These are phyloP conservation scores for Acholoe squamosa DNA, from an alignment of 2,888 invertebrate species.

Conservation along the genomic window DNA sequence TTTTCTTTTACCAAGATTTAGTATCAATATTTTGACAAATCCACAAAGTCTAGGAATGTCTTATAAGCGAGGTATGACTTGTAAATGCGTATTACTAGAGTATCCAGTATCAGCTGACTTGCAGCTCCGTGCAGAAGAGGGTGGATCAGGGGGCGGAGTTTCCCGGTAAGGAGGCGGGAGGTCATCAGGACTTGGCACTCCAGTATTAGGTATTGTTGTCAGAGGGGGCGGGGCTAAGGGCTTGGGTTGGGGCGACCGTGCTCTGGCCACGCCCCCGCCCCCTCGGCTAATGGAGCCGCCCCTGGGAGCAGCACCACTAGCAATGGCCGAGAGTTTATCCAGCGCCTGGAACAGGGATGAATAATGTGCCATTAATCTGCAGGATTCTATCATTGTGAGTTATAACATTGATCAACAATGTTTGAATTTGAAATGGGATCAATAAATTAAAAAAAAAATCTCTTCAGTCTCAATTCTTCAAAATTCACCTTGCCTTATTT, in stretches of 20 bases:
- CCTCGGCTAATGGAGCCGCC: neutral
- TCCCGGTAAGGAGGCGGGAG: slow-evolving; percentile 59
- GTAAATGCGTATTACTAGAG: no score
- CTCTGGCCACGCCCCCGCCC: neutral
- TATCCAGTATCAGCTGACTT: slow-evolving; percentile 62
- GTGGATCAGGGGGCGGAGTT: slow-evolving; percentile 58
- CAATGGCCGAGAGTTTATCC: slow-evolving; percentile 30
- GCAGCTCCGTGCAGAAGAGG: slow-evolving; percentile 47
- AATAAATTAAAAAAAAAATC: no score
- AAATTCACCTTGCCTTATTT: neutral
- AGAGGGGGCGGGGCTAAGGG: slow-evolving; percentile 35
- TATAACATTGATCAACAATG: no score
- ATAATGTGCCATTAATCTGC: no score
- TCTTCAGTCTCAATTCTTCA: neutral
- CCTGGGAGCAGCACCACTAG: slow-evolving; percentile 11
- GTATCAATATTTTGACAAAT: no score
- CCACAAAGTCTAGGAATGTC: no score
- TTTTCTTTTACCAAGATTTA: no score
- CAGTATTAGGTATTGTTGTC: neutral
- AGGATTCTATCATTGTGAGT: no score
- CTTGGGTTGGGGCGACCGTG: neutral
- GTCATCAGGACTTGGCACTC: slow-evolving; percentile 4
- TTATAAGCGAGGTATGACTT: no score
- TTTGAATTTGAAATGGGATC: no score
- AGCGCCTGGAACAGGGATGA: neutral